Conservation (phyloP, 2,888 invertebrate genomes). For the Tortricodes alternella region DNA sequence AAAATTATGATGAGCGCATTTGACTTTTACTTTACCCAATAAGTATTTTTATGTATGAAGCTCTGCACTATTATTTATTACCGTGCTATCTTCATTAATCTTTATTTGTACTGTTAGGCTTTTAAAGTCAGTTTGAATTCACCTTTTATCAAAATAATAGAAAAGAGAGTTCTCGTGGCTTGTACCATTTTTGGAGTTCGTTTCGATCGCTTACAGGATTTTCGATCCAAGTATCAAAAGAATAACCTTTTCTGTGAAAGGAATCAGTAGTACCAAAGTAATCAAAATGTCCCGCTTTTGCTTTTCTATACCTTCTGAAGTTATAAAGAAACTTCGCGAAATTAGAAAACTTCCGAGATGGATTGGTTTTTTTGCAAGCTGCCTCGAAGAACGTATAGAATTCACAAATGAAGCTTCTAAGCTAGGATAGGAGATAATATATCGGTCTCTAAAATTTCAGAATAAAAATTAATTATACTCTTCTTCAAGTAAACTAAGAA, state of each 20-base stretch:
- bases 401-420: too few relatives aligned
- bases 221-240: constrained; percentile 1
- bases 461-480: too few relatives aligned
- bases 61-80: too few relatives aligned
- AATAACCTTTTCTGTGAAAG: constrained; percentile 9
- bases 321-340: neutral
- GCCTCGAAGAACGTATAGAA: neutral
- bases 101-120: too few relatives aligned
- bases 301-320: constrained; percentile 1
- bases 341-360: neutral
- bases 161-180: neutral
- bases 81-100: too few relatives aligned
- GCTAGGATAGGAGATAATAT: too few relatives aligned
- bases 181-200: neutral
- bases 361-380: neutral
- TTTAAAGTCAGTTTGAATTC: too few relatives aligned
- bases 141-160: neutral
- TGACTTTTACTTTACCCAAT: too few relatives aligned
- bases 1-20: too few relatives aligned
- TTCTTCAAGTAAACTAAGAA: too few relatives aligned
- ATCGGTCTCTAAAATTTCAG: too few relatives aligned
- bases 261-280: neutral
- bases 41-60: too few relatives aligned
- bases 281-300: constrained; percentile 6
- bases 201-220: neutral